Percentiles rank a stretch among this genome's conserved stretches.
Evolutionary conservation across 2,797 vertebrate genomes (phyloP).

Genomic region (Syndactyla subalaris): DNA sequence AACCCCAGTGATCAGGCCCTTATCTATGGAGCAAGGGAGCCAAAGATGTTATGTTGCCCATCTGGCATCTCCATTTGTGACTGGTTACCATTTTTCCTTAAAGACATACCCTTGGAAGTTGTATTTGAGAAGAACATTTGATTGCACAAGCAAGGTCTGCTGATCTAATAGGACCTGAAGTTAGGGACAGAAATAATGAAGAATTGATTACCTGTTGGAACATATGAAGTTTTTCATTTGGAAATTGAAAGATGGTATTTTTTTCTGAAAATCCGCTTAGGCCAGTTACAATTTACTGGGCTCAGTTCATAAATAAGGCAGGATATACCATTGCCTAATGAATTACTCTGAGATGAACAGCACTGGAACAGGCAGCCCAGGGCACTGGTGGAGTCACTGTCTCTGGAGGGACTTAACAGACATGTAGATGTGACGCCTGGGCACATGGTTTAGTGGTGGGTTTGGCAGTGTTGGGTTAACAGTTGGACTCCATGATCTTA

Average conservation of each 20-base stretch:
- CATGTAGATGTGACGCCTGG: not conserved
- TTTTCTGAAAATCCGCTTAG: not conserved
- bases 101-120: not conserved
- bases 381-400: not conserved
- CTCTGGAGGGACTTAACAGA: not conserved
- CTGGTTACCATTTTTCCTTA: not conserved
- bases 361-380: not conserved
- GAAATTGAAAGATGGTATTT: not conserved
- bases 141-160: not conserved
- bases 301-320: not conserved
- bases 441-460: not conserved
- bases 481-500: not conserved
- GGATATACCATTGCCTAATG: fast-evolving
- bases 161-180: not conserved
- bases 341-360: not conserved
- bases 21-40: not conserved
- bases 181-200: not conserved
- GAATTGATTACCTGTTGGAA: not conserved
- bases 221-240: not conserved
- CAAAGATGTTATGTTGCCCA: not conserved
- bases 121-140: not conserved
- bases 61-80: not conserved
- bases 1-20: not conserved
- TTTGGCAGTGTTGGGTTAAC: not conserved
- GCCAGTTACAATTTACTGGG: not conserved